These are phyloP conservation scores for Ciconia maguari DNA, from an alignment of 2,113 vertebrate species.

Conservation along the genomic window DNA sequence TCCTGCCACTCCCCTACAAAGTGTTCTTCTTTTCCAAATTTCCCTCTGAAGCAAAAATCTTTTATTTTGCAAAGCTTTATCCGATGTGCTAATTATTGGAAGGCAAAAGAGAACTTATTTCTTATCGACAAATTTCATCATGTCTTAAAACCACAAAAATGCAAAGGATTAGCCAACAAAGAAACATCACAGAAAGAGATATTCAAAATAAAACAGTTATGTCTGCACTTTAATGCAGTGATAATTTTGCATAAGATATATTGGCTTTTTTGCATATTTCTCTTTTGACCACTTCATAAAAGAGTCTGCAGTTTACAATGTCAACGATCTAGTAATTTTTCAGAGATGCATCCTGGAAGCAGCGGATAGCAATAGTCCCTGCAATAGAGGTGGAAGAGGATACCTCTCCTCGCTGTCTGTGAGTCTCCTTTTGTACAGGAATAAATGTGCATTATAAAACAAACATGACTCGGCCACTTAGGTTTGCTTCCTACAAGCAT, in stretches of 20 bases:
- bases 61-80: slow-evolving; percentile 1
- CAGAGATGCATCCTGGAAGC: background rate
- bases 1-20: background rate
- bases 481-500: background rate
- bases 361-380: background rate
- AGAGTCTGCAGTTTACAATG: background rate
- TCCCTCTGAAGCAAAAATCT: slow-evolving; percentile 18
- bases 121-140: slow-evolving; percentile 39
- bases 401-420: background rate
- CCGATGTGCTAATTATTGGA: background rate
- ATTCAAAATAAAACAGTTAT: slow-evolving; percentile 38
- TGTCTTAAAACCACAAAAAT: slow-evolving; percentile 61
- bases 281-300: slow-evolving; percentile 23
- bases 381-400: background rate
- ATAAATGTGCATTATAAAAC: background rate
- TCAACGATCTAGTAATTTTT: background rate
- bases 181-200: slow-evolving; percentile 30
- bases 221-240: slow-evolving; percentile 38
- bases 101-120: slow-evolving; percentile 33
- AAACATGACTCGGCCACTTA: background rate
- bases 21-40: background rate
- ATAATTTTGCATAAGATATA: slow-evolving; percentile 4
- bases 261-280: slow-evolving; percentile 18
- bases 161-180: slow-evolving; percentile 53
- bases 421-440: background rate